Evolutionary conservation across 2,888 invertebrate genomes (phyloP).

Genomic region (Folsomia manolachei): DNA sequence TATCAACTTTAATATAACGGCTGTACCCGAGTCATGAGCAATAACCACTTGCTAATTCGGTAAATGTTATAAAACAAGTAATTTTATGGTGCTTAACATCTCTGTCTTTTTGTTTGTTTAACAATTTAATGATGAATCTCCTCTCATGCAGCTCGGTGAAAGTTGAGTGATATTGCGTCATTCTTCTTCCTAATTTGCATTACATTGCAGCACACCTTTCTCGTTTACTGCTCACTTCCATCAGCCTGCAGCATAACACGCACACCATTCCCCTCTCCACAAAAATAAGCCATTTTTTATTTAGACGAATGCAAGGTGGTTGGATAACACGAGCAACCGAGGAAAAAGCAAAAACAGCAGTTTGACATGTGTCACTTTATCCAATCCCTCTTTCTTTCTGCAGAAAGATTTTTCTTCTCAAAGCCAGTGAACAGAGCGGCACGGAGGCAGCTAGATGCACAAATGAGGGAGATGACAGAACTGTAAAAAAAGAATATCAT

Average conservation of each 20-base stretch:
- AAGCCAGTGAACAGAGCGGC: neutral
- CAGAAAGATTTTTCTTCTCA: neutral
- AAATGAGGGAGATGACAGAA: neutral
- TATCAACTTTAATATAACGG: too few relatives aligned
- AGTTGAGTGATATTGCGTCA: neutral
- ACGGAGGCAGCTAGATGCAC: neutral
- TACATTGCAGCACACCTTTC: neutral
- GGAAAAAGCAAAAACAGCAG: neutral
- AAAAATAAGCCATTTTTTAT: too few relatives aligned
- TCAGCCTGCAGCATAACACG: neutral
- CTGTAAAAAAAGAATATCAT: neutral
- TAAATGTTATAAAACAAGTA: too few relatives aligned
- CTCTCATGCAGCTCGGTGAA: too few relatives aligned
- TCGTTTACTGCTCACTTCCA: neutral
- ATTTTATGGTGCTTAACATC: too few relatives aligned
- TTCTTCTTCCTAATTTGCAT: neutral
- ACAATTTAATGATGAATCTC: too few relatives aligned
- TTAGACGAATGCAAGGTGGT: too few relatives aligned
- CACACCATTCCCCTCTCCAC: too few relatives aligned
- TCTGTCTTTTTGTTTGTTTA: too few relatives aligned
- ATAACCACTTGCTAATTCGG: too few relatives aligned
- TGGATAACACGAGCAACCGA: too few relatives aligned
- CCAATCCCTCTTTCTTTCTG: neutral
- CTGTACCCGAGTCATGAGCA: too few relatives aligned
- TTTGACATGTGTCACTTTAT: slow-evolving; percentile 9